Evolutionary conservation across 2,797 vertebrate genomes (phyloP).

Genomic region (Remorina albescens): DNA sequence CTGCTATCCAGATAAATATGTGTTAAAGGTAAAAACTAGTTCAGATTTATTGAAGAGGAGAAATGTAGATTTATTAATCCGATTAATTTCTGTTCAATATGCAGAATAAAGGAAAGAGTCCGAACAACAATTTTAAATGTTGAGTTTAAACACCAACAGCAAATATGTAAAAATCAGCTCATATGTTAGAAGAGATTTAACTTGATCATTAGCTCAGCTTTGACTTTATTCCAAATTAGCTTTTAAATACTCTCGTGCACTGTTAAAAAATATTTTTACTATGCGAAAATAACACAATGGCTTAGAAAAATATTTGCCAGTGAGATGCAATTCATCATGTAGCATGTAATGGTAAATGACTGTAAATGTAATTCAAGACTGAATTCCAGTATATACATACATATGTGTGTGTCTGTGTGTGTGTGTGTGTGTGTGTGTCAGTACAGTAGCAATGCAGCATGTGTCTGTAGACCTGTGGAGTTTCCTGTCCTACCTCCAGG

Average conservation of each 20-base stretch:
- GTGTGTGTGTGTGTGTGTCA: too few relatives aligned
- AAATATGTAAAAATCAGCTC: not conserved
- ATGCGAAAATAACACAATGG: not conserved
- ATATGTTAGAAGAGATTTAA: not conserved
- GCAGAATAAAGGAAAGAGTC: not conserved
- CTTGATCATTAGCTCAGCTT: not conserved
- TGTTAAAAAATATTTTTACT: not conserved
- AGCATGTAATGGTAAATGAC: too few relatives aligned
- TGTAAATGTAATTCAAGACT: too few relatives aligned
- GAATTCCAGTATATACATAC: not conserved
- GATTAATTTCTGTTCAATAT: not conserved
- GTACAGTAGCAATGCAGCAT: too few relatives aligned
- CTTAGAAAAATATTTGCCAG: not conserved
- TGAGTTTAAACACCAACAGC: not conserved
- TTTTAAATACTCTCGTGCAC: not conserved
- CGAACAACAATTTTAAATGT: slow-evolving; percentile 2
- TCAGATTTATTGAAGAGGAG: slow-evolving; percentile 14
- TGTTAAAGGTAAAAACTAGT: slow-evolving; percentile 22
- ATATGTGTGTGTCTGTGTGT: too few relatives aligned
- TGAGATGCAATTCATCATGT: not conserved
- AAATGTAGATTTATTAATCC: not conserved
- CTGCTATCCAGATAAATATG: not conserved
- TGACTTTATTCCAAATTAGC: not conserved
- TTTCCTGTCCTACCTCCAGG: slow-evolving; percentile 62
- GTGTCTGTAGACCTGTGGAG: slow-evolving; percentile 9